phyloP scores from a whole-genome alignment of 2,888 invertebrate genomes.

The Acleris holmiana region DNA sequence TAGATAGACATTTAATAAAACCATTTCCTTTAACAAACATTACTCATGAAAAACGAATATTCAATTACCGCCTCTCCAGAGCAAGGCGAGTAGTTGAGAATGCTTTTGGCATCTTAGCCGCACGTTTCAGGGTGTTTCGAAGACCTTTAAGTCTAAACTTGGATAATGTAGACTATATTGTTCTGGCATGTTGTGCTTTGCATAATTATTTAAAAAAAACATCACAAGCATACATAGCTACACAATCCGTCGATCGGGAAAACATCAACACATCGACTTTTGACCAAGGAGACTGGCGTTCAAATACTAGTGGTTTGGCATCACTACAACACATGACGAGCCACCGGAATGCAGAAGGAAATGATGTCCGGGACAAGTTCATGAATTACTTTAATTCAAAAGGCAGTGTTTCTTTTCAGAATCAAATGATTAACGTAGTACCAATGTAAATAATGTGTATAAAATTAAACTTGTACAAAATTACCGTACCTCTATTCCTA shows the following conservation, averaged over 20 bases:
- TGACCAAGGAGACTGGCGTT: slow-evolving; percentile 22
- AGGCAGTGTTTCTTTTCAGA: slow-evolving; percentile 39
- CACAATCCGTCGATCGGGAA: slow-evolving; percentile 25
- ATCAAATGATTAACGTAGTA: slow-evolving; percentile 37
- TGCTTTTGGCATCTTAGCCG: neutral
- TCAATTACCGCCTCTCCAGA: neutral
- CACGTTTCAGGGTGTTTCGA: neutral
- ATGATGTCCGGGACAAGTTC: slow-evolving; percentile 24
- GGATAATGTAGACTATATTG: slow-evolving; percentile 28
- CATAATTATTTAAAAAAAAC: slow-evolving; percentile 40
- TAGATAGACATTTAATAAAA: slow-evolving; percentile 36
- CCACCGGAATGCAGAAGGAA: slow-evolving; percentile 23
- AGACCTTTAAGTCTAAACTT: slow-evolving; percentile 16
- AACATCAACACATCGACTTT: slow-evolving; percentile 19
- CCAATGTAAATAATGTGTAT: neutral
- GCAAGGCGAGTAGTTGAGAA: too few relatives aligned
- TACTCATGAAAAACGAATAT: slow-evolving; percentile 10
- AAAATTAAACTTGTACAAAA: too few relatives aligned
- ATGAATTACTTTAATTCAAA: slow-evolving; percentile 31
- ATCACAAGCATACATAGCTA: slow-evolving; percentile 26
- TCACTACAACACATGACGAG: slow-evolving; percentile 18
- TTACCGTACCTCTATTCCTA: too few relatives aligned
- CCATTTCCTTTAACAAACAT: slow-evolving; percentile 25
- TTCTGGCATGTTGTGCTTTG: slow-evolving; percentile 39
- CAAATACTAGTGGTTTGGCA: slow-evolving; percentile 12